Percentiles rank a stretch among this genome's conserved stretches.
Evolutionary conservation across 2,113 vertebrate genomes (phyloP).

Genomic region (Ardeotis arabs): DNA sequence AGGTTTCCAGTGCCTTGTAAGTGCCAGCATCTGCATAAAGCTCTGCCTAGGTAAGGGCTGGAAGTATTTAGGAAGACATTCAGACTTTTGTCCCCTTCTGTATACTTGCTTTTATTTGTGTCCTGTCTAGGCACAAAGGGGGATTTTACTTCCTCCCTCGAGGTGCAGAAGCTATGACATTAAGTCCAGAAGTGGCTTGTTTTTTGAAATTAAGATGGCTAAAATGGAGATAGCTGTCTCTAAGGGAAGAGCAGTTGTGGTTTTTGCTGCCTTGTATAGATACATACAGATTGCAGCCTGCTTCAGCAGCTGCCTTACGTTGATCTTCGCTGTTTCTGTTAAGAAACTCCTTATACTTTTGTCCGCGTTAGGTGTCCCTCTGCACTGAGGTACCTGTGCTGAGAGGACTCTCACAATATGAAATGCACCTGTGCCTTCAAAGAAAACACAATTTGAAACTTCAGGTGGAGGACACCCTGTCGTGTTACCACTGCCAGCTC

Average conservation of each 20-base stretch:
- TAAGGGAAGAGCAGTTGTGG: not conserved
- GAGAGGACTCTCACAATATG: not conserved
- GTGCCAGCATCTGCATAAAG: not conserved
- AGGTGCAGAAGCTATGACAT: not conserved
- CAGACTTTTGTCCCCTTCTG: not conserved
- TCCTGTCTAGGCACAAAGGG: not conserved
- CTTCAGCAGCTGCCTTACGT: not conserved
- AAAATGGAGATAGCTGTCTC: not conserved
- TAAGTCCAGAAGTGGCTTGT: not conserved
- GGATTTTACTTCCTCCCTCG: not conserved
- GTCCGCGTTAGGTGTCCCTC: not conserved
- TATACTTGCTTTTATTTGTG: not conserved
- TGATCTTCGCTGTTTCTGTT: not conserved
- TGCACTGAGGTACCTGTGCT: not conserved
- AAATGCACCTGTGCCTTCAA: not conserved
- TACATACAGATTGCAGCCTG: not conserved
- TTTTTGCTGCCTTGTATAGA: not conserved
- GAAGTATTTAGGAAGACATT: not conserved
- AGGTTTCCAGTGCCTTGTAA: not conserved
- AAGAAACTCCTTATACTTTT: not conserved
- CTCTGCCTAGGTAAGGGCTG: not conserved
- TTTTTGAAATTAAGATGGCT: not conserved
- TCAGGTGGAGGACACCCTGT: accelerated
- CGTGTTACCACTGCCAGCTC: not conserved
- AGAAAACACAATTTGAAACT: not conserved